These are phyloP conservation scores for Drosophila nannoptera DNA, from an alignment of 1,140 invertebrate species.

Conservation along the genomic window DNA sequence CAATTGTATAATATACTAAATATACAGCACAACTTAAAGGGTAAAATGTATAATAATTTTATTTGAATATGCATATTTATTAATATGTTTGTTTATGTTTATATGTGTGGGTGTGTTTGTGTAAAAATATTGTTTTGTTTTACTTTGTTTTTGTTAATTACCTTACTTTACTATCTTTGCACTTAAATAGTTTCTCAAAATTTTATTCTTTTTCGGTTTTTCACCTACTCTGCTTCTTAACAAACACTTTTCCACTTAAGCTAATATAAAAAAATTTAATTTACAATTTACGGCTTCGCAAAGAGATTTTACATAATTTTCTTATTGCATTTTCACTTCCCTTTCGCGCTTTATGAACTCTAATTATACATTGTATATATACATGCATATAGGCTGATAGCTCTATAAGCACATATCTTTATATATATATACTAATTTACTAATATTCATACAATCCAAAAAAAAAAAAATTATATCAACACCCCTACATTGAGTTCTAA, in stretches of 20 bases:
- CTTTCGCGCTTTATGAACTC: conserved; percentile 27
- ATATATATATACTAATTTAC: too few species aligned
- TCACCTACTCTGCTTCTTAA: not conserved
- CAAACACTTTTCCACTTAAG: conserved; percentile 1
- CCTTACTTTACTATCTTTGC: conserved; percentile 33
- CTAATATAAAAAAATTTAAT: not conserved
- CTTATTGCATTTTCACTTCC: not conserved
- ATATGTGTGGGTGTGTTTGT: conserved; percentile 12
- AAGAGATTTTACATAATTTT: not conserved
- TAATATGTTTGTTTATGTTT: conserved; percentile 24
- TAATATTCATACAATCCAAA: too few species aligned
- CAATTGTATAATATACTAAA: conserved; percentile 50
- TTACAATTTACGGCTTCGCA: conserved; percentile 4
- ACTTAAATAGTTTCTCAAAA: conserved; percentile 41
- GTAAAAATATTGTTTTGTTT: conserved; percentile 12
- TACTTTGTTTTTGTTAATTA: conserved; percentile 16
- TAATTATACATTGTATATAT: conserved; percentile 35
- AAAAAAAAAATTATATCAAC: conserved; percentile 49
- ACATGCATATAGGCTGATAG: too few species aligned
- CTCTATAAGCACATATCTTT: too few species aligned
- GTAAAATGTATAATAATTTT: conserved; percentile 17
- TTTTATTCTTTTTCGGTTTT: conserved; percentile 28
- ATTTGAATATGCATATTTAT: conserved; percentile 10
- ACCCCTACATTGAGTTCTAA: conserved; percentile 43
- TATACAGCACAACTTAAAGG: conserved; percentile 61